Base-by-base conservation (phyloP, 2,797 vertebrate genomes). In the Gadopsis bispinosus region DNA sequence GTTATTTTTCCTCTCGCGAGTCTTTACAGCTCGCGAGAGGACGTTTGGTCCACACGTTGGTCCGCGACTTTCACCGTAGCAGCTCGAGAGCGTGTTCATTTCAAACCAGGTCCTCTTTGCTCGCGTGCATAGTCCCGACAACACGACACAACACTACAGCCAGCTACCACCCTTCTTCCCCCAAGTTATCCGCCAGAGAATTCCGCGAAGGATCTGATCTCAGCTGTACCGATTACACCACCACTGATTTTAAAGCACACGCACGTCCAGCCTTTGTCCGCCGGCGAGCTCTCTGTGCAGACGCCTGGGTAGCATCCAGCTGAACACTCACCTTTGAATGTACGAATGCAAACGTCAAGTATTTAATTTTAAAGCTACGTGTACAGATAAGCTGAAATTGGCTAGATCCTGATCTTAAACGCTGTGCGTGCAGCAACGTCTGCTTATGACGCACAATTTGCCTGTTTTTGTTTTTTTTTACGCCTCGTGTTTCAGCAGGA, bases 391-490 rank as follows among this genome's bases (percentile, higher is more conserved):
- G 59, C 31, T 66, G 54, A 11, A 69, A 39, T 55, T 16, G 33
- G 43, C 37, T 31, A 0, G 13, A 61, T 22, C 39, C 13, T 0
- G 13, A n/a, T 58, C 54, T 70, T 61, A 20, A 14, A 50, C 5
- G 58, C 33, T 39, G 17, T 33, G 35, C 56, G 65, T 35, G 77
- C 45, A 56, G 54, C 45, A 12, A 6, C 20, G 73, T 83, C 54
- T 14, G 53, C 48, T 73, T 19, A 7, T 0, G n/a, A 79, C 0
- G 59, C 77, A 79, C 75, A 73, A 1, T 62, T 65, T 65, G 48
- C 39, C 47, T 73, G 80, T 80, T 83, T 80, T 81, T 71, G 72
- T 77, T 86, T 55, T 33, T 50, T 74, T 69, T 55, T 69, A 79
- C 66, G 56, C 65, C 1, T n/a, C 37, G 33, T 35, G 13, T 14